Conservation (phyloP, 2,113 vertebrate genomes). For the Oryzias celebensis region DNA sequence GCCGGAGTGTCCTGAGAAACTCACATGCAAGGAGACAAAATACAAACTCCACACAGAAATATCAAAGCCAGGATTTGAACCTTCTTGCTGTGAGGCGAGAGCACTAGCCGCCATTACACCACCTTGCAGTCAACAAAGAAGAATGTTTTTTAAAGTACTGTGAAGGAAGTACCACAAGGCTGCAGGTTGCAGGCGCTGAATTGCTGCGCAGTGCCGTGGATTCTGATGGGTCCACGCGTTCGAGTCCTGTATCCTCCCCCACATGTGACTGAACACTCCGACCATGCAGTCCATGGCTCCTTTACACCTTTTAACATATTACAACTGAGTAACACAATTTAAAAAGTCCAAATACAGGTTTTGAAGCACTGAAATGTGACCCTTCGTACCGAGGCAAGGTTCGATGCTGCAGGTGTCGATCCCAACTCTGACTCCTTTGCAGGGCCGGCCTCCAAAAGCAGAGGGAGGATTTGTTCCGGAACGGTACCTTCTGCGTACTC, state of each 20-base stretch:
- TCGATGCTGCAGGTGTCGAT: conserved; percentile 84
- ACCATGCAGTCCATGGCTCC: conserved; percentile 83
- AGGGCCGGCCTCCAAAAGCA: conserved; percentile 74
- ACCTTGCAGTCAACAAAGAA: too few relatives aligned
- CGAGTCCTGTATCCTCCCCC: conserved; percentile 85
- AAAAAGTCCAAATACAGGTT: not conserved
- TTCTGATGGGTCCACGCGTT: conserved; percentile 66
- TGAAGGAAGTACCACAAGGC: conserved; percentile 78
- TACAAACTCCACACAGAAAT: too few relatives aligned
- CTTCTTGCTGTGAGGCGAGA: too few relatives aligned
- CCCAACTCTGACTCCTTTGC: conserved; percentile 77
- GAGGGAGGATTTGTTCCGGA: conserved; percentile 75
- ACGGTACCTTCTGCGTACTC: conserved; percentile 80
- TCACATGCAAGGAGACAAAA: too few relatives aligned
- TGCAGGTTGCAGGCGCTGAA: conserved; percentile 84
- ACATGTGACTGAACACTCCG: conserved; percentile 83
- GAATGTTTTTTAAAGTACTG: too few relatives aligned
- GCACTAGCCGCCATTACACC: too few relatives aligned
- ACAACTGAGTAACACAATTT: not conserved
- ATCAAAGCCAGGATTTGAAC: too few relatives aligned
- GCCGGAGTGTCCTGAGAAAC: too few relatives aligned
- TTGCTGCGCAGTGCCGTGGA: conserved; percentile 75
- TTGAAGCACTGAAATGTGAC: too few relatives aligned
- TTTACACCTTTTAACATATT: conserved; percentile 45
- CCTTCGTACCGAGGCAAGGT: conserved; percentile 77